A percentile compares a stretch with the other conserved stretches of the same genome.
phyloP scores from a whole-genome alignment of 2,888 invertebrate species.

The Cyrtodaria siliqua region DNA sequence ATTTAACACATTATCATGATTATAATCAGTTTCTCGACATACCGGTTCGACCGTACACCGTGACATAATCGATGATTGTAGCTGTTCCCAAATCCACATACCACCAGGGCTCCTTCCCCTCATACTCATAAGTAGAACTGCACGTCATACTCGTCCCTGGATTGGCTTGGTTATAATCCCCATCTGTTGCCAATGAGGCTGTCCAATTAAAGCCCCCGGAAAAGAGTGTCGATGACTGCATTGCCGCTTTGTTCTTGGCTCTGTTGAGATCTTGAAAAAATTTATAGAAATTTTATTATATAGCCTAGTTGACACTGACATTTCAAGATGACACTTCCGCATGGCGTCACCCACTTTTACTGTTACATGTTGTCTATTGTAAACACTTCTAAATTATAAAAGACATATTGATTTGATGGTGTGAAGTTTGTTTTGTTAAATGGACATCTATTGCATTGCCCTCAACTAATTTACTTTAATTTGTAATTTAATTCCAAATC shows the following conservation, averaged over 20 bases:
- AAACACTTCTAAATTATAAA: no score
- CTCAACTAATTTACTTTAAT: no score
- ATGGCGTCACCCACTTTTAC: no score
- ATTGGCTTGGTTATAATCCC: slow-evolving; percentile 27
- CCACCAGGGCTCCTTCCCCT: slow-evolving; percentile 29
- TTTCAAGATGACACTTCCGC: no score
- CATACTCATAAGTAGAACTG: slow-evolving; percentile 23
- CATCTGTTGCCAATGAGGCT: slow-evolving; percentile 41
- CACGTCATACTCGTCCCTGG: slow-evolving; percentile 24
- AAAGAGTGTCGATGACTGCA: slow-evolving; percentile 31
- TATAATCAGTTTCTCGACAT: background rate
- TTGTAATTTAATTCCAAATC: no score
- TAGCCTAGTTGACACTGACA: no score
- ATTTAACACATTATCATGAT: no score
- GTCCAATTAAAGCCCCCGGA: slow-evolving; percentile 24
- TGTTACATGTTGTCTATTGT: no score
- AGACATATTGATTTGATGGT: no score
- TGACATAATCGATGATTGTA: slow-evolving; percentile 30
- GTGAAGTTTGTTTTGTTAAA: no score
- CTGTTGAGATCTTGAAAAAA: slow-evolving; percentile 52
- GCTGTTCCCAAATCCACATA: slow-evolving; percentile 39
- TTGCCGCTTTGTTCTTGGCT: slow-evolving; percentile 35
- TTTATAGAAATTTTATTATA: no score
- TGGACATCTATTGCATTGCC: no score
- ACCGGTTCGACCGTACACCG: slow-evolving; percentile 46